A percentile compares a stretch with the other conserved stretches of the same genome.
These are phyloP conservation scores for Epizoanthus stellaris DNA, from an alignment of 92 coral and sea anemone species.

Conservation along the genomic window DNA sequence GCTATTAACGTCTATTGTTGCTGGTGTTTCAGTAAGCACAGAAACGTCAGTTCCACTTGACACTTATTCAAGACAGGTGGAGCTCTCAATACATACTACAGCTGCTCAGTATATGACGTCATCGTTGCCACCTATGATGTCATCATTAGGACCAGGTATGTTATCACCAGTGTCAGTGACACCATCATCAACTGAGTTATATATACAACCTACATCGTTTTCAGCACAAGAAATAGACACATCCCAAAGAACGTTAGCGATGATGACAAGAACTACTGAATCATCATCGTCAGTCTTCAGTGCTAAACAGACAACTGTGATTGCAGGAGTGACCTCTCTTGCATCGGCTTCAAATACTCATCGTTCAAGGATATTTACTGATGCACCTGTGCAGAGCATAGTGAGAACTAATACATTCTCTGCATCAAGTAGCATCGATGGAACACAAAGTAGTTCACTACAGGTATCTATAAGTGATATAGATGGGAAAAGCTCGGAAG, in stretches of 20 bases:
- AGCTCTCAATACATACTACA: background rate
- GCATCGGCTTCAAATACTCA: too few relatives aligned
- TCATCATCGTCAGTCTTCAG: background rate
- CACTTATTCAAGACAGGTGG: too few relatives aligned
- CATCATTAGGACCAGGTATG: background rate
- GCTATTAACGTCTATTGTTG: background rate
- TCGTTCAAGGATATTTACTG: background rate
- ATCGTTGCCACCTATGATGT: background rate
- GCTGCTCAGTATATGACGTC: conserved; percentile 3
- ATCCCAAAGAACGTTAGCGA: background rate
- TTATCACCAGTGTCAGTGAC: background rate
- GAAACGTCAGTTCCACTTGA: too few relatives aligned
- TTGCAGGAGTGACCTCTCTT: too few relatives aligned
- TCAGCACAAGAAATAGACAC: background rate
- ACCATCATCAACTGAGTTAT: background rate
- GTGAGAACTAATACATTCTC: background rate
- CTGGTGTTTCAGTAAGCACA: background rate
- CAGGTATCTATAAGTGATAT: too few relatives aligned
- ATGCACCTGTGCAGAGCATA: background rate
- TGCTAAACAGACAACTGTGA: background rate
- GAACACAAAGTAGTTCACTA: background rate
- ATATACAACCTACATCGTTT: background rate
- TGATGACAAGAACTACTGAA: background rate
- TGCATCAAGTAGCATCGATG: background rate
- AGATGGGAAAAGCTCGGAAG: too few relatives aligned